Evolutionary conservation across 2,113 vertebrate genomes (phyloP), one percentile per base, ranked within the genome.

Genomic region (Cercocebus atys): DNA sequence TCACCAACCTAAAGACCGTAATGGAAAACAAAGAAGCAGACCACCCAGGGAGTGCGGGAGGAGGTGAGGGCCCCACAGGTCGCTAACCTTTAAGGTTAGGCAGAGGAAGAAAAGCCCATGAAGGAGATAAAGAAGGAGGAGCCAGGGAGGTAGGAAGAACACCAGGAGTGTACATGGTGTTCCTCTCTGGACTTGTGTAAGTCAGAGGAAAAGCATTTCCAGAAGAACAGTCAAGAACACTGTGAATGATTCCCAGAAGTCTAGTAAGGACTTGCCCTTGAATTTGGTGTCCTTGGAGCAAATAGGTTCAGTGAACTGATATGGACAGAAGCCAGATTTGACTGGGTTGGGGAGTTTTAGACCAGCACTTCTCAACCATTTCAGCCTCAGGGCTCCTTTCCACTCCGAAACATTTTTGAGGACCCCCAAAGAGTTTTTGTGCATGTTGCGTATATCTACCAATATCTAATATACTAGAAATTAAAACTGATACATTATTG

Each of bases 131-230:
- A 82, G 68, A 8, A 64, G 3, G 35, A 64, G 3, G 32, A 73
- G 8, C 20, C 32, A 52, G 72, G 14, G 40, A 40, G 70, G n/a
- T 7, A 64, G 55, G 20, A 83, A 32, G 22, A 27, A 59, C 3
- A 17, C 8, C 4, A 9, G 8, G 4, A 83, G 35, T 25, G 14
- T 12, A 10, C 32, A 8, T 3, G 68, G 68, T 0, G 0, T 5
- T 45, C 38, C 32, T 82, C 35, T 75, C 66, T 47, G 0, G 1
- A 68, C 38, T 17, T 23, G 25, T 79, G 1, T 10, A 23, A 82
- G 12, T 35, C 76, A 61, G 14, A 10, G 4, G 25, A 78, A 57
- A 66, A 23, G 20, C 18, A 18, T 27, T 43, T 68, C 45, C 35
- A 57, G 45, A 35, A 75, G 32, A 55, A 82, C 4, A 27, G 43